Evolutionary conservation across 2,888 invertebrate genomes (phyloP).

Genomic region (Hipparchia semele): DNA sequence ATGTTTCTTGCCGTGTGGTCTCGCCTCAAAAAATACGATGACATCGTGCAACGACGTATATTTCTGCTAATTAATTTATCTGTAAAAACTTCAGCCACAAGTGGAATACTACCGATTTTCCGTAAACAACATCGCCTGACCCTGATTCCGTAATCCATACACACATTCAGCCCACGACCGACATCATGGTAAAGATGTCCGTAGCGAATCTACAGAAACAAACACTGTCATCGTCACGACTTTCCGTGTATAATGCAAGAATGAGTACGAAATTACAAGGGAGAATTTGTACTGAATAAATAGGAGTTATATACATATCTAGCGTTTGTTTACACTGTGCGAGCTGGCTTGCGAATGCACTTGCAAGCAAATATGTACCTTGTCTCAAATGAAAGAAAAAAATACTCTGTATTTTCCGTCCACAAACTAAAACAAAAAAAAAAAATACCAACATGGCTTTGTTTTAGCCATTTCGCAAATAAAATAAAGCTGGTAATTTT

Average conservation of each 20-base stretch:
- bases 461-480: too few relatives aligned
- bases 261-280: slow-evolving; percentile 13
- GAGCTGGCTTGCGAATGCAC: not conserved
- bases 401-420: too few relatives aligned
- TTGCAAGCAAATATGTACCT: not conserved
- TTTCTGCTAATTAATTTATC: not conserved
- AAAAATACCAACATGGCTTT: too few relatives aligned
- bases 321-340: not conserved
- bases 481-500: too few relatives aligned
- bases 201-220: slow-evolving; percentile 30
- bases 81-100: not conserved
- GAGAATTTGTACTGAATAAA: slow-evolving; percentile 7
- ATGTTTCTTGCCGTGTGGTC: too few relatives aligned
- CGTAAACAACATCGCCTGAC: slow-evolving; percentile 21
- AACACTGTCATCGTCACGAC: slow-evolving; percentile 31
- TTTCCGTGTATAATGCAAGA: slow-evolving; percentile 39
- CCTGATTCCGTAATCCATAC: slow-evolving; percentile 23
- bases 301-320: not conserved
- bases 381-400: too few relatives aligned
- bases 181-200: slow-evolving; percentile 23
- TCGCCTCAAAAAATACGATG: too few relatives aligned
- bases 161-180: slow-evolving; percentile 16
- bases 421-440: too few relatives aligned
- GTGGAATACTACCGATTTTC: slow-evolving; percentile 10
- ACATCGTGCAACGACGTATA: too few relatives aligned